Percentiles rank a stretch among this genome's conserved stretches.
phyloP scores from a whole-genome alignment of 2,888 invertebrate species.

The Sinhomidia bicolor region DNA sequence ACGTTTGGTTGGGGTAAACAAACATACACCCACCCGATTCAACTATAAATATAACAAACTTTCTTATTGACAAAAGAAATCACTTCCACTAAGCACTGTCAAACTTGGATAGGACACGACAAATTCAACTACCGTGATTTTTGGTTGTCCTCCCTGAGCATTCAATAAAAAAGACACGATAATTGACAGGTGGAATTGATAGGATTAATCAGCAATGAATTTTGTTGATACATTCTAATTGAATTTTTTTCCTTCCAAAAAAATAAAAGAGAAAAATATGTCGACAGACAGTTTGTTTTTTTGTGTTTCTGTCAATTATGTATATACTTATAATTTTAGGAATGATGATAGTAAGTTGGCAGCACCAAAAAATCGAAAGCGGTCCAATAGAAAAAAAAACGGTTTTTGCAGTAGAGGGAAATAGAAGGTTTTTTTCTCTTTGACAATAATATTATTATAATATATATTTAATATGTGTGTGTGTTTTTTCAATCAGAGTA shows the following conservation, averaged over 20 bases:
- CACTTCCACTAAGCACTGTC: constrained; percentile 13
- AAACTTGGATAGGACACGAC: constrained; percentile 4
- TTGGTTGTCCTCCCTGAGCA: background rate
- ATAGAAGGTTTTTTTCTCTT: background rate
- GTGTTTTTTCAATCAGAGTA: background rate
- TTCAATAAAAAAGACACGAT: background rate
- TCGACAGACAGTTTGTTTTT: background rate
- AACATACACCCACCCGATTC: background rate
- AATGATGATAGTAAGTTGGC: background rate
- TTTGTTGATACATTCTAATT: constrained; percentile 9
- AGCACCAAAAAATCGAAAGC: background rate
- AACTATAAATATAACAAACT: background rate
- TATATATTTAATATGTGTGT: too few species aligned
- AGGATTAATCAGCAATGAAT: background rate
- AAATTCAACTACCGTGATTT: background rate
- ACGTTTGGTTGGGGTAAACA: background rate
- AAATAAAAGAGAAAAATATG: background rate
- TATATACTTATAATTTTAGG: too few species aligned
- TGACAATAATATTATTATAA: too few species aligned
- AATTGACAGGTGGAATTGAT: constrained; percentile 25
- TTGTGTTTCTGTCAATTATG: too few species aligned
- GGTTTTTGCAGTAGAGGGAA: constrained; percentile 7
- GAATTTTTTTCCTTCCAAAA: background rate
- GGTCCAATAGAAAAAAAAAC: background rate
- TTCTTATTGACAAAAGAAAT: background rate